Base-by-base conservation (phyloP, 2,888 invertebrate species). In the Machimus rusticus region DNA sequence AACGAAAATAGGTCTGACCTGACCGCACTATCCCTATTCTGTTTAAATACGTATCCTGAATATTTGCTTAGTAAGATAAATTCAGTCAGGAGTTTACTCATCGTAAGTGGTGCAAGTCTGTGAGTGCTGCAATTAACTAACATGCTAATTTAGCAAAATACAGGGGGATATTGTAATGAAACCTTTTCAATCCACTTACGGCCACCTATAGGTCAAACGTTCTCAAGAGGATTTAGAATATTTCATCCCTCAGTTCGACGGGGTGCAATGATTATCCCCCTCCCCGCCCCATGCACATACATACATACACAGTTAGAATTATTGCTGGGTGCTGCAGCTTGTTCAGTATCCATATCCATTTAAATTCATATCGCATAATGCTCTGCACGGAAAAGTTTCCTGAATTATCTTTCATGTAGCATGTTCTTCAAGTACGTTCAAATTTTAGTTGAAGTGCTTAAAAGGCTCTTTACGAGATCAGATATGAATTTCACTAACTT, bases 331-430 rank as follows among this genome's bases (percentile, higher is more conserved):
- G 66, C 23, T 76, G 76, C 37, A 76, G 8, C n/a, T 76, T 37
- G 34, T n/a, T 76, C 37, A 37, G 37, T 76, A 76, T 76, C 37
- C 76, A 76, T 76, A 37, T 76, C 76, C 37, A 76, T 76, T 76
- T 76, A 76, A 76, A 76, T 76, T 76, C 76, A 76, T 76, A 76
- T 37, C 76, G 76, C 37, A 37, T 37, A 76, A 76, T 76, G 37
- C n/a, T 76, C 34, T 37, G 37, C 37, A 34, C n/a, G 37, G 76
- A 76, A 76, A 76, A 76, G 76, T 76, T 76, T 76, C 76, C 37
- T 34, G 76, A 76, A 76, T 76, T 76, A 76, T 76, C 76, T 76
- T 76, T 76, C 76, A 76, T 76, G 76, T 76, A 76, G 76, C 37
- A 76, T 76, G 76, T 76, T 76, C 76, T 76, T 76, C 76, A 76